Percentiles rank a stretch among this genome's conserved stretches.
phyloP scores from a whole-genome alignment of 2,888 invertebrate genomes.

The Piscicola geometra region DNA sequence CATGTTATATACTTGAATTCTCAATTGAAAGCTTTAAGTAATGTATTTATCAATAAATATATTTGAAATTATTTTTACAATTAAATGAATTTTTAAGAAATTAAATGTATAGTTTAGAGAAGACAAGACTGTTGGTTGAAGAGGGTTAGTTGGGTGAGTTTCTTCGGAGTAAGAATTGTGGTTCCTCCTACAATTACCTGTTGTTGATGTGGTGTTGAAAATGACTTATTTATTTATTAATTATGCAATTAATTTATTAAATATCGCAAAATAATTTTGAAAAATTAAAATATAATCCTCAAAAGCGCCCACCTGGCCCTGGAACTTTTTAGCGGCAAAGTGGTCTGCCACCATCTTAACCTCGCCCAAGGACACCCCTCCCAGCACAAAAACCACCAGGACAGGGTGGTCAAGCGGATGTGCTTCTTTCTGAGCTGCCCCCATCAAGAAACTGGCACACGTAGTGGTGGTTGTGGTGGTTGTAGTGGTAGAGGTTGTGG shows the following conservation, averaged over 20 bases:
- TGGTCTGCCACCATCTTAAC: constrained; percentile 56
- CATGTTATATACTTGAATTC: too few species aligned
- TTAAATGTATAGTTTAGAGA: background rate
- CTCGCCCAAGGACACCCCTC: constrained; percentile 67
- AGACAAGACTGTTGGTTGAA: constrained; percentile 1
- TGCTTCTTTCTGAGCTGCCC: constrained; percentile 55
- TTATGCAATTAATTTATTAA: background rate
- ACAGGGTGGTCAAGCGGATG: constrained; percentile 66
- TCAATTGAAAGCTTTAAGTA: too few species aligned
- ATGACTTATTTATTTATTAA: background rate
- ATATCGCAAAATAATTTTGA: constrained; percentile 12
- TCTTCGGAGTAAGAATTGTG: constrained; percentile 36
- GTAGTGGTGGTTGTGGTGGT: constrained; percentile 34
- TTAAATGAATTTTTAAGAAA: too few species aligned
- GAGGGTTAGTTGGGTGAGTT: background rate
- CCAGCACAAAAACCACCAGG: constrained; percentile 65
- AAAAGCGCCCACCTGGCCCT: constrained; percentile 40
- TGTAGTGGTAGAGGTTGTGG: too few species aligned
- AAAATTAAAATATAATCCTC: too few species aligned
- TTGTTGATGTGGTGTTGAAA: background rate
- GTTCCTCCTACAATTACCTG: constrained; percentile 42
- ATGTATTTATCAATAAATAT: too few species aligned
- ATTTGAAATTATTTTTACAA: too few species aligned
- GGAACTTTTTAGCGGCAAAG: constrained; percentile 45
- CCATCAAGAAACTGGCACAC: constrained; percentile 65